Evolutionary conservation across 2,113 vertebrate genomes (phyloP), one percentile per base, ranked within the genome.

Genomic region (Spea multiplicata): DNA sequence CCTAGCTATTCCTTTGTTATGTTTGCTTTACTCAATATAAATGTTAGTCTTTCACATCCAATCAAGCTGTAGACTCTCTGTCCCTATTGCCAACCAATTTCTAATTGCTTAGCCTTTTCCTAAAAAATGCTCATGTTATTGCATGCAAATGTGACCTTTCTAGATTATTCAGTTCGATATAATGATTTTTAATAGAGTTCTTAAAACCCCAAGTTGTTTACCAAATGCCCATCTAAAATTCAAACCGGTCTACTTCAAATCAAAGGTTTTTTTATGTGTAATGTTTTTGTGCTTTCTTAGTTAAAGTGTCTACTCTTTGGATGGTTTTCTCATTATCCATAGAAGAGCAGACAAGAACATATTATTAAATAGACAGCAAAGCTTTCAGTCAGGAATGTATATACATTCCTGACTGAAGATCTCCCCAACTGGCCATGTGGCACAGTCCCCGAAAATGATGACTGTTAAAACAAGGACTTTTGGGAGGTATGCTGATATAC

Each of bases 181-280:
- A 64, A 73, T 87, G 49, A 55, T 50, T 30, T 85, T 73, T 77
- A 85, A 59, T 59, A 81, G 44, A 47, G 50, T 83, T 73, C 64
- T 16, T 71, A 52, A 47, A 74, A 80, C 66, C 12, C 71, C n/a
- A 74, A 66, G 52, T 80, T 68, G 64, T 74, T 68, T 73, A 45
- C 67, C 67, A 73, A 80, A 67, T 74, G 16, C 7, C 64, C 45
- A 73, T 49, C 45, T 61, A 68, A 67, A 47, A 73, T 73, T 80
- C 52, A 66, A 66, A 57, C 30, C 46, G 44, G 70, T 45, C 65
- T 6, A 66, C 71, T 73, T 78, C 61, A 52, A 45, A 46, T 61
- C 61, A 61, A 61, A 30, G 14, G 9, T 4, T 61, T 62, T 79
- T 73, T 14, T 73, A 61, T 48, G 61, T 5, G 47, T 30, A 44